Evolutionary conservation across 2,113 vertebrate genomes (phyloP), one percentile per base, ranked within the genome.

Genomic region (Pampusana beccarii): DNA sequence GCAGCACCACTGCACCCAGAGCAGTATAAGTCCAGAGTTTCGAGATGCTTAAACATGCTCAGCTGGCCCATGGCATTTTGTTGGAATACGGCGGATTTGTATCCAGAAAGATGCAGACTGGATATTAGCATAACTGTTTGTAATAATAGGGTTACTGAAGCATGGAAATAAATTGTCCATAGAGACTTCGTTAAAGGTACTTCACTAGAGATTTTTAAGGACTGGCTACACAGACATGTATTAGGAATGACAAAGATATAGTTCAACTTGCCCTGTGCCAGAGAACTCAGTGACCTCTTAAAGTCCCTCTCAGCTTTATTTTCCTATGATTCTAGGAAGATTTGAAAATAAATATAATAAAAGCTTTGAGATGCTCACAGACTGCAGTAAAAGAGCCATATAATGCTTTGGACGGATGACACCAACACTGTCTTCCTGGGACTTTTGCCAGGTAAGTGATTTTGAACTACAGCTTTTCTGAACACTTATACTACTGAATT

Each of bases 341-440:
- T 95, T 91, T 92, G 65, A 95, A 97, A 93, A 78, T 87, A 95
- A 95, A 95, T 93, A 69, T 54, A 84, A 85, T 92, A 95, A 95
- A 93, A 92, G 25, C 65, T 83, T 83, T 2, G 9, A 92, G 89
- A 48, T 44, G 31, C 58, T 84, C 73, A 75, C 58, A 86, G 33
- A 71, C 40, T 72, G 80, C 57, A 93, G 78, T 79, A 89, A 89
- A 84, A 80, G 65, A 95, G 61, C 53, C 46, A 64, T 89, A 91
- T 93, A 86, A 89, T 48, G 65, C 84, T 93, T 93, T 93, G 73
- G 84, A 67, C 46, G 81, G 73, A 86, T 91, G 80, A 93, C 77
- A 91, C 57, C 67, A 83, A 4, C 58, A 71, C 46, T 90, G 31
- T 75, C 62, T 96, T 93, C 79, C 93, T 84, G 80, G 94, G 94